Evolutionary conservation across 2,797 vertebrate genomes (phyloP).

Genomic region (Denticeps clupeoides): DNA sequence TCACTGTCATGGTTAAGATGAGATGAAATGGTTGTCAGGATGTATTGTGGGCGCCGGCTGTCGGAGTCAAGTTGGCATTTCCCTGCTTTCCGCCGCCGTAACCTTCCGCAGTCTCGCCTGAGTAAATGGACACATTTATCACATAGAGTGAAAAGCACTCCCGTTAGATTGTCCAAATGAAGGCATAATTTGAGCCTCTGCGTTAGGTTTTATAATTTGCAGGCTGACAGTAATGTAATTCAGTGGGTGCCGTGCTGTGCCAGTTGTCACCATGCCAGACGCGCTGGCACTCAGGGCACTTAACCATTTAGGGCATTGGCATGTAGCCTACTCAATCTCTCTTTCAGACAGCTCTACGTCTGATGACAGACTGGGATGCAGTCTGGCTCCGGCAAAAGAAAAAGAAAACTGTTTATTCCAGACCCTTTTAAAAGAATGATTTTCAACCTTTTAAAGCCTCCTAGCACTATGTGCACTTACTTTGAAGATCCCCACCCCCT

Average conservation of each 20-base stretch:
- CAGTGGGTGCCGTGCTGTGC: conserved; percentile 40
- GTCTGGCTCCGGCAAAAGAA: conserved; percentile 13
- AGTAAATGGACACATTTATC: conserved; percentile 30
- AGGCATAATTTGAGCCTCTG: conserved; percentile 39
- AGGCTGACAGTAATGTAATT: conserved; percentile 56
- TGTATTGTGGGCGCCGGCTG: not conserved
- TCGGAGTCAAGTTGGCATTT: not conserved
- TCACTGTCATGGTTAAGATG: too few species aligned
- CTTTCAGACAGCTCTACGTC: conserved; percentile 35
- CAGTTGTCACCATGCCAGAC: conserved; percentile 57
- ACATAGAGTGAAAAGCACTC: conserved; percentile 34
- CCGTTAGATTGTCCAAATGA: conserved; percentile 40
- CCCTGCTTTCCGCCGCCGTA: conserved; percentile 12
- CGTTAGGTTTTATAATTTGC: conserved; percentile 45
- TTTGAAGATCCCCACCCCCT: too few species aligned
- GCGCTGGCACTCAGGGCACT: conserved; percentile 51
- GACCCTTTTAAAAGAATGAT: conserved; percentile 17
- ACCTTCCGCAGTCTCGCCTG: conserved; percentile 1
- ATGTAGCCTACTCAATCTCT: conserved; percentile 19
- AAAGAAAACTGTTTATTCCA: conserved; percentile 25
- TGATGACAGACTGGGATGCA: conserved; percentile 17
- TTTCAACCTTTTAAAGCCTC: conserved; percentile 13
- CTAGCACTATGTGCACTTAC: conserved; percentile 6
- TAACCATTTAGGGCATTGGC: conserved; percentile 61
- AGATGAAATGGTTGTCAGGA: too few species aligned